These are phyloP conservation scores for Liolophura sinensis DNA, from an alignment of 1,140 invertebrate species.

Conservation along the genomic window DNA sequence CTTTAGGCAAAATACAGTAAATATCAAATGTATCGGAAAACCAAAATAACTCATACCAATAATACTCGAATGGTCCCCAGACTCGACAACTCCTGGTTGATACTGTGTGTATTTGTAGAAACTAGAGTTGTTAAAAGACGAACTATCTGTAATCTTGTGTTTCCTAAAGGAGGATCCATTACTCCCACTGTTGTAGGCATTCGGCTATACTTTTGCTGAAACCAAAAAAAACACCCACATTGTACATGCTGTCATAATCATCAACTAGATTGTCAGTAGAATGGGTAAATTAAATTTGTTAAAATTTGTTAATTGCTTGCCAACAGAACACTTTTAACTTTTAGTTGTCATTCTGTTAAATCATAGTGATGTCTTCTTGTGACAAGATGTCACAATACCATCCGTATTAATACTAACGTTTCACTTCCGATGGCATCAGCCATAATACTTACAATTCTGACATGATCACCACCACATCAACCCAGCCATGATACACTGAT, in stretches of 20 bases:
- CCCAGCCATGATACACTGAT: no score
- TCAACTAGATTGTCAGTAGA: no score
- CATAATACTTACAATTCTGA: background rate
- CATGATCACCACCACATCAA: no score
- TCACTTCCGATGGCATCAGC: background rate
- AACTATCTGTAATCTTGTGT: slow-evolving; percentile 74
- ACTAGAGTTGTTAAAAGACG: slow-evolving; percentile 74
- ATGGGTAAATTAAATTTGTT: no score
- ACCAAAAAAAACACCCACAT: slow-evolving; percentile 16
- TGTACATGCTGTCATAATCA: no score
- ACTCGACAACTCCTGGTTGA: slow-evolving; percentile 51
- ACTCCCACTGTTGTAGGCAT: slow-evolving; percentile 69
- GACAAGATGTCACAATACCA: background rate
- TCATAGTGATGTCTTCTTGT: background rate
- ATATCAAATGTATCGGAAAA: background rate
- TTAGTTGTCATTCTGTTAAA: background rate
- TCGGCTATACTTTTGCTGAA: slow-evolving; percentile 58
- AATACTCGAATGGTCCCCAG: slow-evolving; percentile 68
- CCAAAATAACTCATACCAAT: slow-evolving; percentile 62
- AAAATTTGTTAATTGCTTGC: no score
- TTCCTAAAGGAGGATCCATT: slow-evolving; percentile 75
- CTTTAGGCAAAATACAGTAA: no score
- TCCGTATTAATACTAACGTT: background rate
- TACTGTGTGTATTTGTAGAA: slow-evolving; percentile 64
- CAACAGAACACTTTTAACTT: no score